Base-by-base conservation (phyloP, 2,888 invertebrate genomes). In the Pammene aurita region DNA sequence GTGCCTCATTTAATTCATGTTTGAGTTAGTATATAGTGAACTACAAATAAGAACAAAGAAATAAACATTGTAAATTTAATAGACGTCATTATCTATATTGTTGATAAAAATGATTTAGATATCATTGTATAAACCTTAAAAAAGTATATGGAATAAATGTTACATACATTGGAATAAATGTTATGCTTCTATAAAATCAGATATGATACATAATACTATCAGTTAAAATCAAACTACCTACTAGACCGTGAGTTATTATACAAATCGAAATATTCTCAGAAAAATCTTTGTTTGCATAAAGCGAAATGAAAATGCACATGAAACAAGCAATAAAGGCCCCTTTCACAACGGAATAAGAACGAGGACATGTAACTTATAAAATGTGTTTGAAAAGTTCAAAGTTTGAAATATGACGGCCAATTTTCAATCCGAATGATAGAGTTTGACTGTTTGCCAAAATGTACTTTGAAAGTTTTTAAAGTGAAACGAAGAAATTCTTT, bases 371-470 rank as follows among this genome's bases (percentile, higher is more conserved):
- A 5, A 61, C 38, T 9, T 18, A 16, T 9, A 52, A 13, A 35
- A 7, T 62, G 7, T 16, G 9, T 13, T 2, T n/a, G n/a, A 35
- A 41, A 62, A 62, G 62, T 62, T 38, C 11, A 63, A 67, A 67
- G 42, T 67, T 67, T 11, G 62, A 62, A 56, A 63, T 67, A 67
- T 67, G 48, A 56, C 42, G 9, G n/a, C 48, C 62, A 57, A 63
- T 67, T 67, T 56, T 62, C 56, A 50, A 63, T 63, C 48, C 48
- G n/a, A 52, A 50, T 67, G 13, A 63, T 62, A 42, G 62, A 35
- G 46, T 60, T 63, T 67, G 67, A 63, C 41, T 16, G 56, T 34
- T 56, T 63, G 67, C 67, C 67, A 67, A 67, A 63, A 56, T 62
- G 38, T 67, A 66, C 58, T 57, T 63, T 62, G 9, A 57, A 62